Base-by-base conservation (phyloP, 2,888 invertebrate genomes). In the Polyommatus iphigenia region DNA sequence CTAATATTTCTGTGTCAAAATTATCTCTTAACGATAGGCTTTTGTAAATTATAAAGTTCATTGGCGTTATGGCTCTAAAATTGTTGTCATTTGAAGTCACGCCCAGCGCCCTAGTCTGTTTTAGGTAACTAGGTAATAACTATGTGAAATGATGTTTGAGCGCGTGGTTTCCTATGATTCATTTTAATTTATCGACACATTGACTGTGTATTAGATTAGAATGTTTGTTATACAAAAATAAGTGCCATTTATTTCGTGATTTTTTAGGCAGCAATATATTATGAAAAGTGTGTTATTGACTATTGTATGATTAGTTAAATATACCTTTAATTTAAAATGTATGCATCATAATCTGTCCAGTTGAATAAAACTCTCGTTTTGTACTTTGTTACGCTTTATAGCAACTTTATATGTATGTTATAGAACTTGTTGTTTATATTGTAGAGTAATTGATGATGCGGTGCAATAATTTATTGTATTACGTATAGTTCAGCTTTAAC, bases 1-100 rank as follows among this genome's bases (percentile, higher is more conserved):
- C 87, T 88, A 89, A 80, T 83, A 83, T 82, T 83, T 83, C 46
- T 77, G 36, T 32, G 41, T 72, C 41, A 72, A 36, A 72, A 41
- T 41, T 41, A 10, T n/a, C n/a, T 36, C 36, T 36, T n/a, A 20
- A 72, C 41, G 10, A 20, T 72, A 20, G 8, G 41, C 8, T 72
- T 72, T 41, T 72, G n/a, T 72, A 8, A 67, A 67, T 29, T 29
- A 32, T 1, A 10, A 67, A 5, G 29, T 15, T 32, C 32, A 67
- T 67, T 24, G 24, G 62, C 54, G 62, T 13, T 46, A 73, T 24
- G 73, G 46, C 73, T n/a, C 46, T 67, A 67, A 67, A 29, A 67
- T 67, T 67, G 6, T 67, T 32, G 29, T 32, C 67, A 10, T 62
- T 62, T 67, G 13, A 67, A 67, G 13, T 67, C 29, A 29, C 29